These are phyloP conservation scores for Lomographa bimaculata DNA, from an alignment of 2,888 invertebrate species.

Conservation along the genomic window DNA sequence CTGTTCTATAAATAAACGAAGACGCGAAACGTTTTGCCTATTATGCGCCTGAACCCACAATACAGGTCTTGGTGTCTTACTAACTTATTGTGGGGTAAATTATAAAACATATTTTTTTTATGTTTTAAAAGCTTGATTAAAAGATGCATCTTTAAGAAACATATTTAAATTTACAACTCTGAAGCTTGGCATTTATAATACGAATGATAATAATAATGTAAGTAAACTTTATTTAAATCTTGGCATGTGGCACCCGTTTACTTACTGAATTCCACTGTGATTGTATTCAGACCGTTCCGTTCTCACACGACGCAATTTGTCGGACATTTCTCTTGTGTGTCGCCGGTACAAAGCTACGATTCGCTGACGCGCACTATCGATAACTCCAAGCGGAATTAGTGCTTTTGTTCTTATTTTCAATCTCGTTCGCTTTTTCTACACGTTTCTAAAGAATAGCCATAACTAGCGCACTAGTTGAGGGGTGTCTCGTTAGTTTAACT, in stretches of 20 bases:
- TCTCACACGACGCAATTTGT: slow-evolving; percentile 71
- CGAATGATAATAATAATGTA: too few species aligned
- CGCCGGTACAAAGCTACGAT: slow-evolving; percentile 65
- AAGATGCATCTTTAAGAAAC: too few species aligned
- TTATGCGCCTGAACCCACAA: too few species aligned
- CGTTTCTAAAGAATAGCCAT: slow-evolving; percentile 45
- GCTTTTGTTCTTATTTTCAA: slow-evolving; percentile 60
- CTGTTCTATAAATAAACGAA: too few species aligned
- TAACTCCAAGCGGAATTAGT: slow-evolving; percentile 63
- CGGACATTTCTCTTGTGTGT: slow-evolving; percentile 70
- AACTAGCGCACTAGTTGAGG: slow-evolving; percentile 45
- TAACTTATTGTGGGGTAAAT: too few species aligned
- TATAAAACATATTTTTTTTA: too few species aligned
- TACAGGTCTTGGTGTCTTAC: too few species aligned
- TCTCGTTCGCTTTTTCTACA: slow-evolving; percentile 37
- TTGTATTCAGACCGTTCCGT: slow-evolving; percentile 30
- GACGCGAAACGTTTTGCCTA: too few species aligned
- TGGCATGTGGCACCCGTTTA: slow-evolving; percentile 2
- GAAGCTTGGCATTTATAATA: too few species aligned
- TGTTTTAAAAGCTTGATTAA: too few species aligned
- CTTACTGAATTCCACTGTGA: slow-evolving; percentile 17
- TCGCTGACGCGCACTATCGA: slow-evolving; percentile 70
- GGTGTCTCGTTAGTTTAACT: slow-evolving; percentile 55
- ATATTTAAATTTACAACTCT: too few species aligned
- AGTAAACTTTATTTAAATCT: neutral